These are phyloP conservation scores for Hylaeus anthracinus DNA, from an alignment of 1,140 invertebrate genomes.

Conservation along the genomic window DNA sequence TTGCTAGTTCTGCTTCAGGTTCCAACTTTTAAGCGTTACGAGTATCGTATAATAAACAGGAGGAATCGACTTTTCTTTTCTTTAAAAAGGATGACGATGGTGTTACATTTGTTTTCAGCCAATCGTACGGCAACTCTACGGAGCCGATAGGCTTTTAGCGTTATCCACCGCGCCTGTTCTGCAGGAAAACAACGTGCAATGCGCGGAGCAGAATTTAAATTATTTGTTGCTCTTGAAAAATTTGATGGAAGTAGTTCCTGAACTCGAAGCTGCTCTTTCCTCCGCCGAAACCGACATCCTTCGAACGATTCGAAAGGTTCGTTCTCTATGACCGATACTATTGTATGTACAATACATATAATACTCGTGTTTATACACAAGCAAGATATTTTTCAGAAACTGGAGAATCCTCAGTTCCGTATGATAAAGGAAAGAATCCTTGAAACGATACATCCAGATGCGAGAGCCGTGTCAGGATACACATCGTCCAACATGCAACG, in stretches of 20 bases:
- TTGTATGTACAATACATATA: too few relatives aligned
- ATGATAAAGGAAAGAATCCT: conserved; percentile 85
- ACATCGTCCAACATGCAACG: conserved; percentile 87
- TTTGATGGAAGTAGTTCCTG: conserved; percentile 86
- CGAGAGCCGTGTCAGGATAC: conserved; percentile 86
- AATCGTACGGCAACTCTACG: conserved; percentile 82
- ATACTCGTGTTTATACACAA: background rate
- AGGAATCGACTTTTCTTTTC: too few relatives aligned
- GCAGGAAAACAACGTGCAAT: conserved; percentile 82
- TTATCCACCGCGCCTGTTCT: conserved; percentile 83
- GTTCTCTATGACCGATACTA: too few relatives aligned
- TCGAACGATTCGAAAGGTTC: conserved; percentile 80
- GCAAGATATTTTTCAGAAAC: conserved; percentile 67
- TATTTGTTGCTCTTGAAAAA: conserved; percentile 90
- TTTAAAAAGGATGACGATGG: too few relatives aligned
- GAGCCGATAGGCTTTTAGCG: conserved; percentile 84
- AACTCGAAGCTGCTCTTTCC: conserved; percentile 84
- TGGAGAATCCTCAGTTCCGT: conserved; percentile 80
- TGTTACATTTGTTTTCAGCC: conserved; percentile 69
- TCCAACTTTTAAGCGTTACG: background rate
- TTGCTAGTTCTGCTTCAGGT: conserved; percentile 78
- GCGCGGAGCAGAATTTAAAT: conserved; percentile 89
- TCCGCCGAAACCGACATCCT: conserved; percentile 84
- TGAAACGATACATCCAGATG: conserved; percentile 88
- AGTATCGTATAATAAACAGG: too few relatives aligned